Base-by-base conservation (phyloP, 2,113 vertebrate species). In the Carollia perspicillata region DNA sequence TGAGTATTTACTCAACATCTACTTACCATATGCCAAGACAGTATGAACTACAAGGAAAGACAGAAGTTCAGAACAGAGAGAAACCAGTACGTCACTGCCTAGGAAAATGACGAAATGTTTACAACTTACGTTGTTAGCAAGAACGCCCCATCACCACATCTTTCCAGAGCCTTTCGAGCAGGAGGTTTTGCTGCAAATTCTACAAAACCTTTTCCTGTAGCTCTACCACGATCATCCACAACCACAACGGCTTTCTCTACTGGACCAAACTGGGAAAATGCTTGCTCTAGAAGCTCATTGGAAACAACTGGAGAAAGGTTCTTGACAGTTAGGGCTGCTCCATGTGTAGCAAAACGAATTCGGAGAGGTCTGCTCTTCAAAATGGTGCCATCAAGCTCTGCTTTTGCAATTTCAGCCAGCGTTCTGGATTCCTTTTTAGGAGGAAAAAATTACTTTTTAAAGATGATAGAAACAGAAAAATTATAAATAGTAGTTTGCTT, bases 221-320 rank as follows among this genome's bases (percentile, higher is more conserved):
- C 99, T 97, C 99, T 99, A 53, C 99, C 99, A 4, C 99, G 99
- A 97, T 99, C 99, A 97, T 99, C 99, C 10, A 99, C 99, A 68
- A 99, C 99, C 14, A 99, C 99, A 33, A 99, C 97, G 1, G 99
- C 99, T 96, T 99, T 98, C 92, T 99, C 99, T 97, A 99, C 99
- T 0, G 98, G 99, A 22, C 99, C 99, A 95, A 99, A 99, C 47
- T 99, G 99, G 65, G 99, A 99, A 97, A 99, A 99, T 0, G 99
- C 99, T 99, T 99, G 99, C 72, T 99, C 99, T 96, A 99, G 98
- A 22, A 99, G 99, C 97, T 99, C 99, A 84, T 99, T 99, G 63
- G 99, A 99, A 94, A 99, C 99, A 53, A 99, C 98, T 0, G 99
- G 99, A 77, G 99, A 98, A 91, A 99, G 99, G 97, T 99, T 99